phyloP scores from a whole-genome alignment of 2,797 vertebrate genomes.

The Lutra lutra region DNA sequence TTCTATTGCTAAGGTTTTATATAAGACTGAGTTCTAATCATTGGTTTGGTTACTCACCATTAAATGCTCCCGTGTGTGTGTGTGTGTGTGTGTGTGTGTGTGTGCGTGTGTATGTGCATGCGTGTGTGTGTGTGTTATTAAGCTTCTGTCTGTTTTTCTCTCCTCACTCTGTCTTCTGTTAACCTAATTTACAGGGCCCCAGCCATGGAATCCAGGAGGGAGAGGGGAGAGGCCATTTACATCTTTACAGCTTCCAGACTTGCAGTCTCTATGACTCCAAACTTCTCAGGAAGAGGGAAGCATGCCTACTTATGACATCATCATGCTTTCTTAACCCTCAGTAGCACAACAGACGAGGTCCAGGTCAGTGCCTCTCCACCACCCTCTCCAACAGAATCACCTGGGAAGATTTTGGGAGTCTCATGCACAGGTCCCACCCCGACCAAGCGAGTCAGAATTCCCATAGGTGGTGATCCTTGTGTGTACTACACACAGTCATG shows the following conservation, averaged over 20 bases:
- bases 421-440: rapidly evolving
- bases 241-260: not conserved
- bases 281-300: not conserved
- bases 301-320: rapidly evolving
- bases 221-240: rapidly evolving
- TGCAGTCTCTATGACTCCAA: not conserved
- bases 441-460: not conserved
- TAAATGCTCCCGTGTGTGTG: not conserved
- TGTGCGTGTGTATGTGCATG: not conserved
- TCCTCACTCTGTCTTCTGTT: not conserved
- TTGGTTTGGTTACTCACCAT: rapidly evolving
- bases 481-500: rapidly evolving
- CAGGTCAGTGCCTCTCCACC: rapidly evolving
- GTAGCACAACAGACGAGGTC: rapidly evolving
- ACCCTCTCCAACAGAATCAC: not conserved
- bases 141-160: not conserved
- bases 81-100: not conserved
- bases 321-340: rapidly evolving
- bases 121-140: not conserved
- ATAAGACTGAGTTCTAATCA: not conserved
- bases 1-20: not conserved
- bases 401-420: not conserved
- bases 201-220: not conserved
- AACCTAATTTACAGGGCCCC: not conserved
- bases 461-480: rapidly evolving